Evolutionary conservation across 2,888 invertebrate genomes (phyloP).

Genomic region (Agapetus fuscipes): DNA sequence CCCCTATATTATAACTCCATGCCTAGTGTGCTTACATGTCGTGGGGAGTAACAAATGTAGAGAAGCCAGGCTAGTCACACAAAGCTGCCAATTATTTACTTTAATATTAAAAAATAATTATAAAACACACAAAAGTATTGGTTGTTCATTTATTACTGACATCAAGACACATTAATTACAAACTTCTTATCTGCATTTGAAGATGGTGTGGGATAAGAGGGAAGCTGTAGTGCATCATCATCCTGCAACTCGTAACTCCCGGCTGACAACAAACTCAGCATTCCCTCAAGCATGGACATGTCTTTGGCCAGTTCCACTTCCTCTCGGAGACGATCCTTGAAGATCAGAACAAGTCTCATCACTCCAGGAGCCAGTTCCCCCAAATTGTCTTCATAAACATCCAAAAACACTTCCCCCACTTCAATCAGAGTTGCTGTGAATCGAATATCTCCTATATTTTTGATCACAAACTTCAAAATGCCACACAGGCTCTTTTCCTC

Average conservation of each 20-base stretch:
- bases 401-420: constrained; percentile 63
- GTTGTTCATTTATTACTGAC: too few relatives aligned
- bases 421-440: constrained; percentile 67
- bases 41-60: too few relatives aligned
- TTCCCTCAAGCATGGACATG: constrained; percentile 58
- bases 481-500: constrained; percentile 53
- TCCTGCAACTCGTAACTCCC: constrained; percentile 45
- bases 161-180: constrained; percentile 43
- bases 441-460: constrained; percentile 60
- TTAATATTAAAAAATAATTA: too few relatives aligned
- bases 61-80: too few relatives aligned
- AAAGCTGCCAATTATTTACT: too few relatives aligned
- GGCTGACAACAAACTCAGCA: constrained; percentile 55
- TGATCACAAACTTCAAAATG: constrained; percentile 68
- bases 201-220: constrained; percentile 30
- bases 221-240: constrained; percentile 29
- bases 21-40: too few relatives aligned
- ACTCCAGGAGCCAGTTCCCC: constrained; percentile 52
- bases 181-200: constrained; percentile 45
- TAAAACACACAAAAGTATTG: too few relatives aligned
- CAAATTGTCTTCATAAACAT: constrained; percentile 60
- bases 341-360: constrained; percentile 48
- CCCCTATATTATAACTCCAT: too few relatives aligned
- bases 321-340: constrained; percentile 51
- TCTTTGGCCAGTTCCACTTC: constrained; percentile 60